phyloP scores from a whole-genome alignment of 2,797 vertebrate genomes.

The Tachyglossus aculeatus region DNA sequence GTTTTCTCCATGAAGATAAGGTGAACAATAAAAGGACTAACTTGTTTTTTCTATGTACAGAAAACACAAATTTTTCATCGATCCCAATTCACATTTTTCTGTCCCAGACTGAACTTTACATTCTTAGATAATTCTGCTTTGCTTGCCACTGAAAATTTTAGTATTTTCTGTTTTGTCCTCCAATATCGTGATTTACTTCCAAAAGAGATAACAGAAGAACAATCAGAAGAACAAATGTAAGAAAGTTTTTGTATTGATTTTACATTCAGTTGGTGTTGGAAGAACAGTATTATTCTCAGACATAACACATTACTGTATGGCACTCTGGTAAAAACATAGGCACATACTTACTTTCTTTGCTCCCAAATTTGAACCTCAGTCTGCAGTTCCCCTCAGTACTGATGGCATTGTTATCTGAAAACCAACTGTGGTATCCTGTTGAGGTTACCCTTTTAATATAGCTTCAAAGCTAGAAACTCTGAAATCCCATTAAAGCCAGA shows the following conservation, averaged over 20 bases:
- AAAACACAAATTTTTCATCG: constrained; percentile 72
- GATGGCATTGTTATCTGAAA: constrained; percentile 46
- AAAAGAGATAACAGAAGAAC: constrained; percentile 44
- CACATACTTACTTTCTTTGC: constrained; percentile 20
- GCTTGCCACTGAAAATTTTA: constrained; percentile 47
- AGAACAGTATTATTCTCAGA: background rate
- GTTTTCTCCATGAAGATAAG: constrained; percentile 50
- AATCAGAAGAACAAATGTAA: background rate
- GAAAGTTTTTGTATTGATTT: constrained; percentile 38
- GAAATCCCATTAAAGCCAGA: constrained; percentile 60
- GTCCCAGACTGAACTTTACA: constrained; percentile 66
- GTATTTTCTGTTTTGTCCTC: constrained; percentile 24
- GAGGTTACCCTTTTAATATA: constrained; percentile 32
- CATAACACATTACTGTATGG: constrained; percentile 46
- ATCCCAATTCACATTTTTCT: constrained; percentile 62
- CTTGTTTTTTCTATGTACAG: constrained; percentile 63
- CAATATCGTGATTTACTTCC: constrained; percentile 37
- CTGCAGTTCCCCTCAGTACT: constrained; percentile 42
- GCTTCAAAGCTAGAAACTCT: constrained; percentile 48
- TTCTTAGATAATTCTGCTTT: constrained; percentile 55
- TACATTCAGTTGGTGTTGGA: constrained; percentile 20
- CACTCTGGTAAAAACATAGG: constrained; percentile 43
- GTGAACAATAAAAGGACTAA: constrained; percentile 66
- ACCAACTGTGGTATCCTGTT: constrained; percentile 24
- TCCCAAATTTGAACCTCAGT: constrained; percentile 31